phyloP scores from a whole-genome alignment of 1,140 invertebrate species.

The Listronotus bonariensis region DNA sequence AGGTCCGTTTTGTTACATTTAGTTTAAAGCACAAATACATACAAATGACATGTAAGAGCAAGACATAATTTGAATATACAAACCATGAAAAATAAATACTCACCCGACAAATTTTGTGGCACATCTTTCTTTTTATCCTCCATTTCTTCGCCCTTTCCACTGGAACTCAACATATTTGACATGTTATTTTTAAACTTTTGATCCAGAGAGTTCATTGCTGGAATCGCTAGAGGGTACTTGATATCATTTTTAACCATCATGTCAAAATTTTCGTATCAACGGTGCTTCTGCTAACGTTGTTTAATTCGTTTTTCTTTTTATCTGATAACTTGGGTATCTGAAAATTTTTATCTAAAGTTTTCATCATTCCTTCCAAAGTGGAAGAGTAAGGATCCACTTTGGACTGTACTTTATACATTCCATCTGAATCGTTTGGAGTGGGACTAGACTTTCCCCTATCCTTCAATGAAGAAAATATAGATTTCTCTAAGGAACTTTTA shows the following conservation, averaged over 20 bases:
- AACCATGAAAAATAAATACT: not conserved
- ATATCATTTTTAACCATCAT: constrained; percentile 48
- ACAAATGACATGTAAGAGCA: too few relatives aligned
- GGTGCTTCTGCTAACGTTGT: constrained; percentile 40
- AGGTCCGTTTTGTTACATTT: too few relatives aligned
- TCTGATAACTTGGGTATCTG: constrained; percentile 83
- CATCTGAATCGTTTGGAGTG: constrained; percentile 61
- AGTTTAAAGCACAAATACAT: too few relatives aligned
- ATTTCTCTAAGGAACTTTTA: constrained; percentile 64
- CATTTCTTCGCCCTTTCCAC: constrained; percentile 36
- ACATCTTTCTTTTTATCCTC: constrained; percentile 40
- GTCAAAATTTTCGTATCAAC: constrained; percentile 49
- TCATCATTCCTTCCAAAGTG: constrained; percentile 69
- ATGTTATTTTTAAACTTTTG: constrained; percentile 50
- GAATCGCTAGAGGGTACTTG: constrained; percentile 49
- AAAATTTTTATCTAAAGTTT: constrained; percentile 81
- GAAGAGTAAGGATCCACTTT: constrained; percentile 63
- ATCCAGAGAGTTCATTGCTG: constrained; percentile 49
- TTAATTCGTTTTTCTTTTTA: constrained; percentile 40
- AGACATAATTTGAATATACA: not conserved
- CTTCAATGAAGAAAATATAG: constrained; percentile 64
- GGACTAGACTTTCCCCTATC: constrained; percentile 70
- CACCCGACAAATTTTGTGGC: constrained; percentile 40
- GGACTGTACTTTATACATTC: constrained; percentile 62
- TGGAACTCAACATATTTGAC: constrained; percentile 36